Evolutionary conservation across 1,140 invertebrate genomes (phyloP), one percentile per base, ranked within the genome.

Genomic region (Pomacea maculata): DNA sequence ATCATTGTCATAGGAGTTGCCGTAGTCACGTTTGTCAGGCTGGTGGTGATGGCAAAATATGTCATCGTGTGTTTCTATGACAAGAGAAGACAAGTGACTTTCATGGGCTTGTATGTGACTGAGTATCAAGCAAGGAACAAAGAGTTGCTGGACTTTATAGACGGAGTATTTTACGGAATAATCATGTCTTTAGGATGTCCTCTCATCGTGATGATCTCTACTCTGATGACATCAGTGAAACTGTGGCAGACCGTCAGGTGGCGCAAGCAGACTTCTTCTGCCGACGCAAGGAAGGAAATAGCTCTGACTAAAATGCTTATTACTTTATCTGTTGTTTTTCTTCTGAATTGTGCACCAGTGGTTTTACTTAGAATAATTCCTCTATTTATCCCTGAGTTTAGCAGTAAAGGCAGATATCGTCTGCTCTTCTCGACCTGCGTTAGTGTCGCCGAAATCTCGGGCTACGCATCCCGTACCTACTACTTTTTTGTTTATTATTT

Each of bases 281-380:
- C 19, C 52, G 61, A 29, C 57, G 11, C n/a, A 57, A 34, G 19
- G 19, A 76, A 76, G 14, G 75, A 76, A 25, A 29, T 65, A 21
- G 75, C n/a, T 25, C 4, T 63, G 11, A 64, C 75, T 63, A 76
- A 76, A 45, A 76, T 76, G 75, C 75, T 76, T 15, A 76, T 76
- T 61, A 61, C 9, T 11, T 17, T 61, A 61, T 61, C 11, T 1
- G 57, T 17, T 61, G 15, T 61, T 61, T 61, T 61, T 61, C 57
- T 61, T 14, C 0, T 61, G 15, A 1, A 11, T 61, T 61, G 4
- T 61, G 0, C 9, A 8, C 15, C 11, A 2, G 1, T 17, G 15
- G 4, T 61, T 4, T 61, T 61, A 3, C 8, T 61, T 0, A 61
- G 11, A 61, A 9, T 61, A 11, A 61, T 61, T 61, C 57, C 57